Base-by-base conservation (phyloP, 2,888 invertebrate genomes). In the Hemithea aestivaria region DNA sequence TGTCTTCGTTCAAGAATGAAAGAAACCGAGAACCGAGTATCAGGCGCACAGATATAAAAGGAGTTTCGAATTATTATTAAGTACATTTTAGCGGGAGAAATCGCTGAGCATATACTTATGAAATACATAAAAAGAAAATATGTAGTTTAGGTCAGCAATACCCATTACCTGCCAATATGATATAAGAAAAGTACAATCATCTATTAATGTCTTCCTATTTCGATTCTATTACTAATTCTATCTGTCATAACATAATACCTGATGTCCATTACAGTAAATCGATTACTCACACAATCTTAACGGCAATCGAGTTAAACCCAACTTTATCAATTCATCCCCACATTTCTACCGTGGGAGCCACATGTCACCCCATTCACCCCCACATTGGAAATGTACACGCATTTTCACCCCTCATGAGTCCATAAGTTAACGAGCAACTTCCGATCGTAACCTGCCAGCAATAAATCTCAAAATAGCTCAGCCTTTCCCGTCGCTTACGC, bases 241-340 rank as follows among this genome's bases (percentile, higher is more conserved):
- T 37, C 29, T 37, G 32, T 12, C 9, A 27, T 34, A 37, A 42
- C 41, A 32, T 11, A 26, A 23, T 28, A 27, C 27, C 10, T 24
- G 35, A 35, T 11, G 25, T 30, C 31, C 38, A 51, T 51, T 45
- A 51, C 27, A 40, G 45, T 44, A 39, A 44, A 26, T 28, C 33
- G 27, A 42, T 46, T 46, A 51, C 40, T 28, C 36, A 33, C 31
- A 44, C 41, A 45, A 45, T 51, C 44, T 40, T 51, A 40, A 37
- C 35, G 35, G 29, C 35, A 40, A 46, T 42, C 38, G 53, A 52
- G 56, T 58, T 57, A 51, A 49, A 46, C 48, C 41, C 48, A 58
- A 64, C 59, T 66, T 66, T 67, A 67, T 64, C 66, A 68, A 69
- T 70, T 68, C 64, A 63, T 62, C 53, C 54, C 53, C 40, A 47